A percentile compares a stretch with the other conserved stretches of the same genome.
phyloP scores from a whole-genome alignment of 2,888 invertebrate genomes.

The Ditula angustiorana region DNA sequence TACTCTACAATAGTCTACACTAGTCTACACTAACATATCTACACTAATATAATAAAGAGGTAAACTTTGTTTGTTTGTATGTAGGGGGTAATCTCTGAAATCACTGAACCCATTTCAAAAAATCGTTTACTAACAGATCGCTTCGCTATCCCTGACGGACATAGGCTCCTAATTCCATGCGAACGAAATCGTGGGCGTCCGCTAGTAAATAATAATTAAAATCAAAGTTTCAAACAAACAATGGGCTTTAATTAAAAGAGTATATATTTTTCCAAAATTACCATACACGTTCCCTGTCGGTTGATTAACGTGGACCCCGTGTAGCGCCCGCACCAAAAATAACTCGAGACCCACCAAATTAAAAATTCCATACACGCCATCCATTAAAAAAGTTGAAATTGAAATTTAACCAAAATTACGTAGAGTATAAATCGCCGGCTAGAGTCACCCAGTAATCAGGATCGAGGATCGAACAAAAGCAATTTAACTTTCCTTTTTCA shows the following conservation, averaged over 20 bases:
- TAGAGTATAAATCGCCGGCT: conserved; percentile 49
- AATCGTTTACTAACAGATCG: too few species aligned
- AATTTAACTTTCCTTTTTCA: conserved; percentile 79
- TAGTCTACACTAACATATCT: too few species aligned
- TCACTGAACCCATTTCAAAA: too few species aligned
- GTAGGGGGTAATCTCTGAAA: too few species aligned
- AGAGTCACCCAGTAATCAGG: conserved; percentile 54
- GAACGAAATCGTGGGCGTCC: too few species aligned
- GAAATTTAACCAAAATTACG: conserved; percentile 47
- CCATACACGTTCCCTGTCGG: not conserved
- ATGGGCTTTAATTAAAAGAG: not conserved
- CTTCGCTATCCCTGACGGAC: too few species aligned
- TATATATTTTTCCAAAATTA: not conserved
- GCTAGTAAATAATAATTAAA: too few species aligned
- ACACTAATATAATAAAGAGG: too few species aligned
- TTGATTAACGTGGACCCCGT: not conserved
- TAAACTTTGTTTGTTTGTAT: too few species aligned
- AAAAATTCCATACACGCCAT: conserved; percentile 22
- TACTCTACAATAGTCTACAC: too few species aligned
- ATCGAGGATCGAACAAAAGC: conserved; percentile 71
- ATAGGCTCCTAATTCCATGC: too few species aligned
- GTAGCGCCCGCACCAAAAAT: conserved; percentile 5
- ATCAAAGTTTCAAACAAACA: too few species aligned
- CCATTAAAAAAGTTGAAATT: conserved; percentile 40
- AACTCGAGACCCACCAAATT: not conserved